These are phyloP conservation scores for Phaetusa simplex DNA, from an alignment of 2,113 vertebrate genomes.

Conservation along the genomic window DNA sequence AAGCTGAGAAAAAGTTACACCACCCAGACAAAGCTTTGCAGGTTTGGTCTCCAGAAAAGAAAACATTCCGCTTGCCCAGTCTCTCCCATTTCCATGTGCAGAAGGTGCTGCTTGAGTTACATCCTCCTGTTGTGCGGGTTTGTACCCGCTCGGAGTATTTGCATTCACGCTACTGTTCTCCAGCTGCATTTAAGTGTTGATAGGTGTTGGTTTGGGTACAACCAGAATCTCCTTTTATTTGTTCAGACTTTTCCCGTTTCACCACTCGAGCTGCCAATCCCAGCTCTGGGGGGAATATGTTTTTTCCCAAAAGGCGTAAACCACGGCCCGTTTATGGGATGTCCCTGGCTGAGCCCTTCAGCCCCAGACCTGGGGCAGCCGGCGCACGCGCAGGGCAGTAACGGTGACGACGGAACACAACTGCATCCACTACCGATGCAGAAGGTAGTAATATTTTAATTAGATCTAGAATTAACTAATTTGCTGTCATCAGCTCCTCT, in stretches of 20 bases:
- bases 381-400: fast-evolving
- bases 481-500: neutral
- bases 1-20: neutral
- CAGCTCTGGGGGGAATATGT: neutral
- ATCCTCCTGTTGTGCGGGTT: fast-evolving
- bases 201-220: fast-evolving
- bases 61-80: fast-evolving
- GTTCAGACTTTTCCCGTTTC: too few species aligned
- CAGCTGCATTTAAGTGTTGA: fast-evolving
- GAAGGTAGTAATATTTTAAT: neutral
- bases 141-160: fast-evolving
- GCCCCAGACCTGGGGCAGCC: neutral
- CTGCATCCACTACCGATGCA: neutral
- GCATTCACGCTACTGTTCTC: fast-evolving
- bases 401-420: neutral
- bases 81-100: neutral
- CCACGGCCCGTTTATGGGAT: fast-evolving
- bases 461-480: neutral
- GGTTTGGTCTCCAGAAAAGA: neutral
- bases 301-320: neutral
- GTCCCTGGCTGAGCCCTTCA: neutral
- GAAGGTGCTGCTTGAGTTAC: neutral
- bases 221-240: fast-evolving
- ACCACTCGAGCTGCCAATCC: neutral
- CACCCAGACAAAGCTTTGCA: fast-evolving